Evolutionary conservation across 53 echinoderm and acorn worm genomes (phyloP), one percentile per base, ranked within the genome.

Genomic region (Crossaster papposus): DNA sequence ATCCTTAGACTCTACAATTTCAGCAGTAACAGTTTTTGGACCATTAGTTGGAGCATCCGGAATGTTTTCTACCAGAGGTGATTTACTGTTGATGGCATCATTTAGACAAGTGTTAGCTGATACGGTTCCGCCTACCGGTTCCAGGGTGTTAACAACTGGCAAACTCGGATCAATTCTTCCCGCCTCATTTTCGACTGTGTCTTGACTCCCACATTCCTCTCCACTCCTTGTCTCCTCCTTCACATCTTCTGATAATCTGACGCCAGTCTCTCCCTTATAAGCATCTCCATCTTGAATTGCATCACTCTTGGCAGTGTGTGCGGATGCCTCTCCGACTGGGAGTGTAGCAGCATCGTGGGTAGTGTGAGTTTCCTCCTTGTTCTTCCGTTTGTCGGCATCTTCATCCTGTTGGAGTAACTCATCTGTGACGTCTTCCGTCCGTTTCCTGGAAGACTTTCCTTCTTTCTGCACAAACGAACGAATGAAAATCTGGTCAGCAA

Each of bases 361-460:
- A 38, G 30, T 51, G 33, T 18, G 32, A 18, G 31, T 4, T 65
- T 74, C 30, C 58, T 75, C 31, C n/a, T 74, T 32, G 54, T 30
- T 72, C 33, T 14, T 33, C 73, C 12, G 73, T 20, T 74, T 51
- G 10, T 84, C 85, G 2, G 22, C 17, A 51, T 86, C 54, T 33
- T 74, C 86, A 74, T 86, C 86, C 26, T 33, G 30, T 75, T 58
- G 73, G 53, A 75, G 75, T 23, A 75, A 35, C 28, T 74, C 35
- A 64, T 36, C 65, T 64, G 65, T 65, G 65, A 28, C 65, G 36
- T 82, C 84, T 18, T 84, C 84, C 18, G 51, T 51, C 31, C 29
- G 71, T 29, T 72, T 70, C 31, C 20, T 84, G 52, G 51, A 70
- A 30, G 71, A 34, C 36, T 29, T 84, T 51, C 52, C 83, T 50